Base-by-base conservation (phyloP, 2,888 invertebrate genomes). In the Macrosiphum euphorbiae region DNA sequence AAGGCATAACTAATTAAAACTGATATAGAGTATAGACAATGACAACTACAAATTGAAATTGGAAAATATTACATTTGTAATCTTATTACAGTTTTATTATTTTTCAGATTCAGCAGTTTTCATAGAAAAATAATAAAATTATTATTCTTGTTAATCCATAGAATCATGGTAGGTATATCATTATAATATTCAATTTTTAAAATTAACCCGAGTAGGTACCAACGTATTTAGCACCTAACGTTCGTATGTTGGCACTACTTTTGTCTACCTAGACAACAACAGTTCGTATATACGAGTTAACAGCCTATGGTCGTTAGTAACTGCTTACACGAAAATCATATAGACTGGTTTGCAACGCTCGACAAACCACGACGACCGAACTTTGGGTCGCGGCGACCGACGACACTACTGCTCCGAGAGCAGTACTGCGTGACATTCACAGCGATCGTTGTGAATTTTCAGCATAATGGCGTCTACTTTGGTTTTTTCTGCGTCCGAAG, bases 341-440 rank as follows among this genome's bases (percentile, higher is more conserved):
- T 78, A 35, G 26, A 26, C 50, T 28, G 86, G 28, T 87, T 87
- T 87, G 26, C 86, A 87, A 87, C 28, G 50, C 50, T 50, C 50
- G 47, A 50, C 78, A 16, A 52, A 52, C 52, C 52, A 52, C 52
- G 52, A 52, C 52, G 35, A 78, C 35, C 78, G n/a, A 35, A 78
- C 78, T 78, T 78, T 50, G 24, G 86, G 86, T 87, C 86, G 28
- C 86, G 28, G 28, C 86, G 86, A n/a, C 86, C 35, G 86, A 87
- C 47, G 86, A 47, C 86, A 86, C 26, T 86, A 86, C 86, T 44
- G 86, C 86, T 47, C 86, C 8, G 20, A 20, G 87, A 52, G 87
- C 87, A 87, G 87, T 87, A 87, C n/a, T 52, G n/a, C n/a, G 28
- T 50, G 87, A 87, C 86, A 50, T 50, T 50, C 50, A 50, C 50